Base-by-base conservation (phyloP, 2,888 invertebrate species). In the Euzetes globulus region DNA sequence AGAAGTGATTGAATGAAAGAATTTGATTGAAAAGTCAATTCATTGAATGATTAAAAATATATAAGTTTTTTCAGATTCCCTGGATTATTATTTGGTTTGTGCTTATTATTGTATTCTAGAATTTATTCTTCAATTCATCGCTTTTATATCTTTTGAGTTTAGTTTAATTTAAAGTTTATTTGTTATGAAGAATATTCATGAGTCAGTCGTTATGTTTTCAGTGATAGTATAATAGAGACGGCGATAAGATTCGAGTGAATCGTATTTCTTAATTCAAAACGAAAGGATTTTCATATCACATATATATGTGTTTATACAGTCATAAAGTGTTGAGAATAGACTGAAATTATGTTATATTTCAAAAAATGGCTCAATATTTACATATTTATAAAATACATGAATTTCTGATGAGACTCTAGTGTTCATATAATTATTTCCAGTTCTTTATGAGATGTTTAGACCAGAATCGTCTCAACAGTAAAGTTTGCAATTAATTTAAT, bases 261-360 rank as follows among this genome's bases (percentile, higher is more conserved):
- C 55, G 25, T 55, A 55, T 55, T 55, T 55, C 22, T 55, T 55
- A 55, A 22, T 55, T 15, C 22, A 55, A 55, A 6, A 11, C 55
- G 1, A 22, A 55, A 25, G 11, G 22, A 55, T 55, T 55, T 52
- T 25, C 55, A 55, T 55, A 55, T 55, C 55, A 33, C 33, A 33
- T 7, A 25, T 55, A 55, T 19, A 55, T 55, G 55, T 55, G 55
- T 55, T 55, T 55, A 55, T 55, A 55, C 55, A 55, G 55, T 22
- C 22, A 22, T 55, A 25, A 25, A 25, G 22, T 25, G 25, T 55
- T 55, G 55, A 55, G 55, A 25, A 55, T 55, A 22, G 55, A 4
- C 19, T 7, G 22, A 55, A 55, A 25, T 25, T 22, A 13, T 25
- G 55, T 7, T 25, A 25, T 55, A 11, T 55, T 55, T 55, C 6